Conservation (phyloP, 2,113 vertebrate genomes). For the Chamaetylas fuelleborni region DNA sequence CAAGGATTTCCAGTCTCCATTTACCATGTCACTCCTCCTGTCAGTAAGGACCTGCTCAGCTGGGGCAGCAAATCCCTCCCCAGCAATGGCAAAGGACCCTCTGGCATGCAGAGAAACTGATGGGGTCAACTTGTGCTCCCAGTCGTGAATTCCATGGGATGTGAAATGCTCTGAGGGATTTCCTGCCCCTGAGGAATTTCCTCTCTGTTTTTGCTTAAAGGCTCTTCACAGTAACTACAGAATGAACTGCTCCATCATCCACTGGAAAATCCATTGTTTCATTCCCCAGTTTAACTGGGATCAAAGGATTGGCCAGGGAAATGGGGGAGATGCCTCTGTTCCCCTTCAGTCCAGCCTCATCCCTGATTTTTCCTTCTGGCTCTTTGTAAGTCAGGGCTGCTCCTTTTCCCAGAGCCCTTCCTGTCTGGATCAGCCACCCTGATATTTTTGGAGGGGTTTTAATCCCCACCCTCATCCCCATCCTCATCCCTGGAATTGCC, state of each 20-base stretch:
- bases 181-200: not conserved
- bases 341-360: not conserved
- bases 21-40: rapidly evolving
- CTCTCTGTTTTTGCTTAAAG: not conserved
- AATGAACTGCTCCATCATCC: not conserved
- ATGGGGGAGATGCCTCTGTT: not conserved
- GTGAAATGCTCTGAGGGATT: not conserved
- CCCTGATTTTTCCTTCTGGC: not conserved
- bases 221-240: not conserved
- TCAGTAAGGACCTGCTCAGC: not conserved
- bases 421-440: not conserved
- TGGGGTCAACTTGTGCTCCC: no score
- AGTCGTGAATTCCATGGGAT: rapidly evolving
- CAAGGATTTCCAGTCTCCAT: rapidly evolving
- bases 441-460: not conserved
- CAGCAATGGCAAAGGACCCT: not conserved
- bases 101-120: not conserved
- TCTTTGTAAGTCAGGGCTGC: rapidly evolving
- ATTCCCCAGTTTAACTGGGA: not conserved
- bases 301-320: not conserved
- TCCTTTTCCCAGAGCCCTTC: not conserved
- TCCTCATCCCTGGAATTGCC: not conserved
- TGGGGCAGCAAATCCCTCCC: not conserved
- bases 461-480: not conserved
- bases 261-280: not conserved